Evolutionary conservation across 2,113 vertebrate species (phyloP).

Genomic region (Rallus limicola): DNA sequence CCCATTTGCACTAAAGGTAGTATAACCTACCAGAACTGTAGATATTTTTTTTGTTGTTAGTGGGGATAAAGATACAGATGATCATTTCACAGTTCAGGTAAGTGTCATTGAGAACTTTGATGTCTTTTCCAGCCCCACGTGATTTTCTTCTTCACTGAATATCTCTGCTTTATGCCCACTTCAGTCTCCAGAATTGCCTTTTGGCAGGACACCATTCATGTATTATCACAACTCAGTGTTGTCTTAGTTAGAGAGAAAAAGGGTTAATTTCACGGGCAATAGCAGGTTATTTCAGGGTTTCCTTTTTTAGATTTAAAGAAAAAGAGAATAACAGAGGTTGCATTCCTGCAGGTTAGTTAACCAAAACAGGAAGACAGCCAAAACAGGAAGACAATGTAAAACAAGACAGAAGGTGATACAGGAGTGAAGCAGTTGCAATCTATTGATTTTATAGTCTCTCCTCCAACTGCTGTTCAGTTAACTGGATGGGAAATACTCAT

Average conservation of each 20-base stretch:
- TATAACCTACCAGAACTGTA: background rate
- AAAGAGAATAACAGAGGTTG: background rate
- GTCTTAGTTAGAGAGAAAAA: background rate
- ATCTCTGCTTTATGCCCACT: background rate
- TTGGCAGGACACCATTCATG: fast-evolving
- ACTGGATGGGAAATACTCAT: background rate
- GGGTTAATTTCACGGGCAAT: background rate
- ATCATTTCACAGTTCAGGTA: background rate
- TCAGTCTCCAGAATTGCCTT: background rate
- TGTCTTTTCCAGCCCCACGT: background rate
- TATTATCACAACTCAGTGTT: background rate
- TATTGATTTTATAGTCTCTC: background rate
- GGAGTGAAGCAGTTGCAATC: background rate
- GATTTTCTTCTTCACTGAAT: background rate
- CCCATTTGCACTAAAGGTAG: background rate
- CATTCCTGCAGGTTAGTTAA: background rate
- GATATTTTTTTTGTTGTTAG: background rate
- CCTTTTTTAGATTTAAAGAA: background rate
- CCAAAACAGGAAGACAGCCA: background rate
- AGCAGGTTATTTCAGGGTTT: background rate
- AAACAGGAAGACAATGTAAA: background rate
- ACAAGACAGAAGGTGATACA: background rate
- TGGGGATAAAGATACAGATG: background rate
- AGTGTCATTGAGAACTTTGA: background rate
- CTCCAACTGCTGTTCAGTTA: background rate